Base-by-base conservation (phyloP, 2,888 invertebrate species). In the Melinopterus prodromus region DNA sequence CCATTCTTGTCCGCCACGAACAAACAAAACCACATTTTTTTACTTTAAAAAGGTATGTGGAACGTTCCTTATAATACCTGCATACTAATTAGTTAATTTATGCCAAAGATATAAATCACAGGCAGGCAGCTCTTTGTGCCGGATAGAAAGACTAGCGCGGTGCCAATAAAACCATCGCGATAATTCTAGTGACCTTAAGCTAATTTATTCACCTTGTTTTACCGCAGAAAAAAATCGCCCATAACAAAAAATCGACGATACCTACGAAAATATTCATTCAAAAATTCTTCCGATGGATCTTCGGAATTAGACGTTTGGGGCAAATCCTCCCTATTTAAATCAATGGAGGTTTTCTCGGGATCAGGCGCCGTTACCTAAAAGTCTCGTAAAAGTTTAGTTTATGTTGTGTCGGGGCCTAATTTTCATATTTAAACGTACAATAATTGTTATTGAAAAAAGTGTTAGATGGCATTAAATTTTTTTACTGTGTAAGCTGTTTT, bases 11-110 rank as follows among this genome's bases (percentile, higher is more conserved):
- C 53, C 53, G 53, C 12, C 53, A 53, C 53, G 12, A 53, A 53
- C 53, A 53, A 12, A 53, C 7, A 53, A 53, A 53, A 53, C 53
- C 53, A 6, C 53, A 53, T 53, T 53, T 53, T 53, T 53, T 53
- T 53, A 7, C 3, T 53, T 53, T 6, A 53, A 53, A 53, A 53
- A 53, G 53, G 7, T 53, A 53, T 53, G 53, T 53, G 53, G 53
- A 53, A 53, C 53, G 53, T 53, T 53, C 53, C 53, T 53, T 53
- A 53, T 53, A 53, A 53, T 53, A 53, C 53, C 53, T 53, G 53
- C 53, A 53, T 53, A 53, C 53, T 53, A 53, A 53, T 53, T 53
- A 53, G 53, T 53, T 53, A 53, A 53, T 53, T 53, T 53, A 53
- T 53, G 53, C 53, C 2, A 53, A 53, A 53, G 53, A 53, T 53